phyloP scores from a whole-genome alignment of 1,140 invertebrate genomes.

The Formica selysi region DNA sequence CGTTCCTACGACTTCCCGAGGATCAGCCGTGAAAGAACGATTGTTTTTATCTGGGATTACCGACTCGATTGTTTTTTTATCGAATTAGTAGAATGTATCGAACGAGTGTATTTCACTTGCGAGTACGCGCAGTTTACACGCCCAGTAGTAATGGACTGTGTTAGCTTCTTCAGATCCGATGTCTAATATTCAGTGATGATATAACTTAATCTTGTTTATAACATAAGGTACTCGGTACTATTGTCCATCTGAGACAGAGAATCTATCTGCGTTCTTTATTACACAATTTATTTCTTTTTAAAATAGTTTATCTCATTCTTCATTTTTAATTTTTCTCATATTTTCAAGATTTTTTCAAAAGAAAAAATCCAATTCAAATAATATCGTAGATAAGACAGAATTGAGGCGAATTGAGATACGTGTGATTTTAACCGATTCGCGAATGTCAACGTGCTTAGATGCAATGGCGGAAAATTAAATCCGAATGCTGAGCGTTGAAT shows the following conservation, averaged over 20 bases:
- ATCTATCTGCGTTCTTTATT: background rate
- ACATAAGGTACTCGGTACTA: background rate
- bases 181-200: background rate
- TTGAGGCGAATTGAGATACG: background rate
- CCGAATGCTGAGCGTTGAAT: background rate
- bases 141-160: conserved; percentile 38
- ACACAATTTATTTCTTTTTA: background rate
- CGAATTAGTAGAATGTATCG: conserved; percentile 54
- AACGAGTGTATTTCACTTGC: conserved; percentile 25
- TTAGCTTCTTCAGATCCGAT: background rate
- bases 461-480: conserved; percentile 3
- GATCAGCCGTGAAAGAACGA: conserved; percentile 52
- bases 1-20: conserved; percentile 36
- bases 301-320: background rate
- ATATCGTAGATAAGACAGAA: too few relatives aligned
- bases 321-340: background rate
- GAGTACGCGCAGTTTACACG: conserved; percentile 21
- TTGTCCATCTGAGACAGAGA: conserved; percentile 2
- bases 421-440: conserved; percentile 5
- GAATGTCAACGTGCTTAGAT: background rate
- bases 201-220: conserved; percentile 11
- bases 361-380: too few relatives aligned
- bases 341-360: background rate
- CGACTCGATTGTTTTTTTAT: conserved; percentile 52
- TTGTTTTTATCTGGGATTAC: conserved; percentile 61